Base-by-base conservation (phyloP, 2,888 invertebrate genomes). In the Xanthia icteritia region DNA sequence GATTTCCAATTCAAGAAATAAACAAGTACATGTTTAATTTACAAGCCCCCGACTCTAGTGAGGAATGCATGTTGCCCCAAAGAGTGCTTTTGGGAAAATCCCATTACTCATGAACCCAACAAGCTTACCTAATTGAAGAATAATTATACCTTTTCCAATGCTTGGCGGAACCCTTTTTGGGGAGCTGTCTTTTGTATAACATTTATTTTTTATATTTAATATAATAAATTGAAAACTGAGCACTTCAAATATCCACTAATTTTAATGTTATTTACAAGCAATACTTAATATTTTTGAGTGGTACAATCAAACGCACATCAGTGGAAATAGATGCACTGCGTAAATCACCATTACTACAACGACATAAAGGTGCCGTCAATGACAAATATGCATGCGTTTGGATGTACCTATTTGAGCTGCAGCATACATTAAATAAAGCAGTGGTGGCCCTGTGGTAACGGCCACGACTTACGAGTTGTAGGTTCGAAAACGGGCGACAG, bases 41-140 rank as follows among this genome's bases (percentile, higher is more conserved):
- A 45, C 13, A 45, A n/a, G 0, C 67, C n/a, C 31, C 17, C 45
- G n/a, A n/a, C 42, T 20, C 31, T 23, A 36, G 36, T 66, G n/a
- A 61, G 56, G 27, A 54, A 65, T n/a, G 60, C 45, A 51, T 36
- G 56, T 54, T 3, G 13, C 31, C 27, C 45, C 11, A 11, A 45
- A 61, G 9, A 58, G 20, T 11, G 51, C 69, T 51, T 27, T 65
- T 74, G 48, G 82, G 83, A 54, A 78, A 82, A 65, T 36, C 71
- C 71, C 61, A 79, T 82, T 68, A 74, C 60, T 83, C 83, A 82
- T 60, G 63, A 58, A 42, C 54, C 36, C 17, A 48, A 67, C 27
- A 45, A 71, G 36, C 5, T 27, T 51, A 54, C 61, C n/a, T 71
- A 78, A 65, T 36, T 72, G 51, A 66, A 73, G 56, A 60, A 78